phyloP scores from a whole-genome alignment of 2,888 invertebrate genomes.

The Callosobruchus maculatus region DNA sequence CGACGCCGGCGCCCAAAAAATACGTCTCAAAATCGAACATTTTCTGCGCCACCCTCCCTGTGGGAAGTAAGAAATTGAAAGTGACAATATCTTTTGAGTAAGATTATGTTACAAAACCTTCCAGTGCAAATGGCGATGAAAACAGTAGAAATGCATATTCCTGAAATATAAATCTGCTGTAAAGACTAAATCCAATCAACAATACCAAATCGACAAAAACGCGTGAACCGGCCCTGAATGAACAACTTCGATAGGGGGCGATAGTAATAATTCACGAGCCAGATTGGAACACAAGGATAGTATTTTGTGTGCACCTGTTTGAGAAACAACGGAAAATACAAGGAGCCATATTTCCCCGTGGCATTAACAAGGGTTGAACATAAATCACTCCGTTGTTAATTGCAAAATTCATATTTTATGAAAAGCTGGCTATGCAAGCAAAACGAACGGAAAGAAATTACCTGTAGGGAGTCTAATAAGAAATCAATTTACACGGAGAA shows the following conservation, averaged over 20 bases:
- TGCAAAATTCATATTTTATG: neutral
- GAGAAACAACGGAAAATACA: neutral
- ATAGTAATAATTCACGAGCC: neutral
- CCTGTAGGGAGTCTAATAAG: neutral
- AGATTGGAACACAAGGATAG: neutral
- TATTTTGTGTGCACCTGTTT: neutral
- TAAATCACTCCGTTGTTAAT: neutral
- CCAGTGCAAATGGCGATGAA: no score
- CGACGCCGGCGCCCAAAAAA: no score
- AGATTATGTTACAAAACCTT: no score
- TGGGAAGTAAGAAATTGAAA: no score
- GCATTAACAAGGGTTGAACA: neutral
- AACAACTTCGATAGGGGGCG: neutral
- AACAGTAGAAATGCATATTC: no score
- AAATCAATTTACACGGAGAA: neutral
- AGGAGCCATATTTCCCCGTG: neutral
- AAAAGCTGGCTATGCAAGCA: neutral
- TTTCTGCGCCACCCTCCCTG: no score
- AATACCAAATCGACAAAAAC: no score
- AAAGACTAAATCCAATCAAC: no score
- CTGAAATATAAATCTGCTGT: no score
- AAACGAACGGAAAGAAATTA: neutral
- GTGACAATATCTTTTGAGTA: no score
- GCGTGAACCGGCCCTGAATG: neutral
- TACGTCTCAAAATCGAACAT: no score